Conservation (phyloP, 2,888 invertebrate species). For the Hirtodrosophila alboralis region DNA sequence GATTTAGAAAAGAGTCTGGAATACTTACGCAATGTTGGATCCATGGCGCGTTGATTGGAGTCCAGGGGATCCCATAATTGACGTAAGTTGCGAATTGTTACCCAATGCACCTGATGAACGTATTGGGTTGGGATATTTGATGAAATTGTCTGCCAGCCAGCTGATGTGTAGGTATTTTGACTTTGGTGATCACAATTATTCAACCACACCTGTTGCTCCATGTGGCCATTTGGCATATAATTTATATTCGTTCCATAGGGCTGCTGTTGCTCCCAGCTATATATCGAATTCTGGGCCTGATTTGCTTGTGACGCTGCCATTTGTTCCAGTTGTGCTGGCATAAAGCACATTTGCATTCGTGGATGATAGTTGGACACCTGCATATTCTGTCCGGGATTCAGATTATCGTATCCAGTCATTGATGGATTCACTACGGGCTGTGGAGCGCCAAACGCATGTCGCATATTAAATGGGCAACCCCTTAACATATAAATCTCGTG, state of each 20-base stretch:
- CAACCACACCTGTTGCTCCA: too few relatives aligned
- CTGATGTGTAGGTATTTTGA: too few relatives aligned
- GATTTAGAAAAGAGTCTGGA: too few relatives aligned
- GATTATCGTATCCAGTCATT: not conserved
- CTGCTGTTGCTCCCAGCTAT: too few relatives aligned
- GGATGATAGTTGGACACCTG: not conserved
- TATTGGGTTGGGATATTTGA: not conserved
- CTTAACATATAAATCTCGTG: not conserved
- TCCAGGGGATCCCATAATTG: constrained; percentile 39
- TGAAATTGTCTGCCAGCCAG: too few relatives aligned
- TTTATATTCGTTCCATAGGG: too few relatives aligned
- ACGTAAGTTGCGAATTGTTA: constrained; percentile 10
- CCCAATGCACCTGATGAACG: constrained; percentile 23
- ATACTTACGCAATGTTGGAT: constrained; percentile 35
- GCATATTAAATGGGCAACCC: not conserved
- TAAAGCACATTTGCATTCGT: not conserved
- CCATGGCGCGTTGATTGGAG: not conserved
- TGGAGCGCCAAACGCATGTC: too few relatives aligned
- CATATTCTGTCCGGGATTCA: not conserved
- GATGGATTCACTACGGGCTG: constrained; percentile 1
- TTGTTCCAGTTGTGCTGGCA: not conserved
- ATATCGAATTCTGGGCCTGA: too few relatives aligned
- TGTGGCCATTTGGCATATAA: too few relatives aligned
- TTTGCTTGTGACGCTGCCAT: too few relatives aligned
- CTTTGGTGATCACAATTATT: too few relatives aligned